A percentile compares a stretch with the other conserved stretches of the same genome.
These are phyloP conservation scores for Podarcis siculus DNA, from an alignment of 2,797 vertebrate genomes.

Conservation along the genomic window DNA sequence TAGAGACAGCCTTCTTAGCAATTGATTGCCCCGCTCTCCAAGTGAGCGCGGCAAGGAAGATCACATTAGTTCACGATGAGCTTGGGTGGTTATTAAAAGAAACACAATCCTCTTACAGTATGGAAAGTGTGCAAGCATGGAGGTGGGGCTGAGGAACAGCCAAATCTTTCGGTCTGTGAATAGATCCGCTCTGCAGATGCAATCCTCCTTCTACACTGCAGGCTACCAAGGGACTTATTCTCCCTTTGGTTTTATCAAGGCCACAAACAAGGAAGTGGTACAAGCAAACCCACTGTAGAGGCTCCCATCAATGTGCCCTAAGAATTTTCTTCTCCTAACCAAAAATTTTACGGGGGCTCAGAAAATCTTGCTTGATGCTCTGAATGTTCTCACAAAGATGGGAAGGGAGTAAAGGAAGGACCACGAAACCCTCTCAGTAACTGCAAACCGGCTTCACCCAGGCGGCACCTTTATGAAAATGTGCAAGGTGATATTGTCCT, in stretches of 20 bases:
- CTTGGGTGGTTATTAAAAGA: slow-evolving; percentile 84
- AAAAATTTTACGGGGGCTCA: not conserved
- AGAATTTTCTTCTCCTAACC: not conserved
- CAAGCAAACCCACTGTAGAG: not conserved
- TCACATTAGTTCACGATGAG: slow-evolving; percentile 54
- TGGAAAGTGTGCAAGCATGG: slow-evolving; percentile 50
- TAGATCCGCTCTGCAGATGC: slow-evolving; percentile 10
- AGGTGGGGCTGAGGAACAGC: slow-evolving; percentile 41
- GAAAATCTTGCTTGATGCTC: too few species aligned
- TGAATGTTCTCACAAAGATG: not conserved
- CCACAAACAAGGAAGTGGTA: too few species aligned
- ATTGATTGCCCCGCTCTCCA: not conserved
- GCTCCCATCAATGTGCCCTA: not conserved
- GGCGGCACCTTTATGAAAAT: not conserved
- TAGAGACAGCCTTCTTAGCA: slow-evolving; percentile 6
- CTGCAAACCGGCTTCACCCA: not conserved
- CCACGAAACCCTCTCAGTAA: too few species aligned
- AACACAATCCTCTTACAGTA: slow-evolving; percentile 87
- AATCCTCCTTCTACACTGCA: not conserved
- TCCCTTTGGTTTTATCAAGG: not conserved
- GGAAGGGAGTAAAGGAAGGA: not conserved
- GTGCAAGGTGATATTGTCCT: not conserved
- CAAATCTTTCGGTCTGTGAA: slow-evolving; percentile 29
- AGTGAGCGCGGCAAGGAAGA: slow-evolving; percentile 12
- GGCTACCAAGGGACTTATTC: not conserved